A percentile compares a stretch with the other conserved stretches of the same genome.
Conservation (phyloP, 2,888 invertebrate species). For the Coleophora deauratella region DNA sequence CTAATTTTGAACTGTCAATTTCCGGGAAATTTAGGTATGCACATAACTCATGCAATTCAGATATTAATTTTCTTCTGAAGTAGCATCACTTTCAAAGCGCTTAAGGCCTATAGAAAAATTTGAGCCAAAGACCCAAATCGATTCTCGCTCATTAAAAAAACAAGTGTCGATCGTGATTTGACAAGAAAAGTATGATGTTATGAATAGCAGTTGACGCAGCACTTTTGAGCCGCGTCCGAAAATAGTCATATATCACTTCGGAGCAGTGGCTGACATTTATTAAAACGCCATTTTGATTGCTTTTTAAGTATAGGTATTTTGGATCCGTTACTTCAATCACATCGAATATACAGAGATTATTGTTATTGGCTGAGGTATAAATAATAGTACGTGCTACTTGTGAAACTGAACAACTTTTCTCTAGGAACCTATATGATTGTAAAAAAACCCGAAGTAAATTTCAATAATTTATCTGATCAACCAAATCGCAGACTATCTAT, state of each 20-base stretch:
- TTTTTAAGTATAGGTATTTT: slow-evolving; percentile 22
- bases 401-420: neutral
- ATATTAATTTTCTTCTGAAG: too few species aligned
- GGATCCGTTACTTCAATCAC: neutral
- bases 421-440: neutral
- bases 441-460: neutral
- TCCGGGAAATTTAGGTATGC: too few species aligned
- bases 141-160: slow-evolving; percentile 25
- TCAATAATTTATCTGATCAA: neutral
- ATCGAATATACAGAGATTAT: neutral
- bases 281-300: slow-evolving; percentile 46
- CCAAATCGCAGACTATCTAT: too few species aligned
- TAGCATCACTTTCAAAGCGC: too few species aligned
- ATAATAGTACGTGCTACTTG: neutral
- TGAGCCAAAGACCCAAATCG: neutral
- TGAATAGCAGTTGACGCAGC: slow-evolving; percentile 48
- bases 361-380: neutral
- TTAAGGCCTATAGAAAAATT: neutral
- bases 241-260: slow-evolving; percentile 49
- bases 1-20: too few species aligned
- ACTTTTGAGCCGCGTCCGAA: slow-evolving; percentile 40
- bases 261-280: slow-evolving; percentile 49
- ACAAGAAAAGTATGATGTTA: slow-evolving; percentile 38
- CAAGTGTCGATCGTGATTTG: slow-evolving; percentile 34
- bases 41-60: too few species aligned